Percentiles rank a stretch among this genome's conserved stretches.
These are phyloP conservation scores for Lontra canadensis DNA, from an alignment of 2,113 vertebrate genomes.

Conservation along the genomic window DNA sequence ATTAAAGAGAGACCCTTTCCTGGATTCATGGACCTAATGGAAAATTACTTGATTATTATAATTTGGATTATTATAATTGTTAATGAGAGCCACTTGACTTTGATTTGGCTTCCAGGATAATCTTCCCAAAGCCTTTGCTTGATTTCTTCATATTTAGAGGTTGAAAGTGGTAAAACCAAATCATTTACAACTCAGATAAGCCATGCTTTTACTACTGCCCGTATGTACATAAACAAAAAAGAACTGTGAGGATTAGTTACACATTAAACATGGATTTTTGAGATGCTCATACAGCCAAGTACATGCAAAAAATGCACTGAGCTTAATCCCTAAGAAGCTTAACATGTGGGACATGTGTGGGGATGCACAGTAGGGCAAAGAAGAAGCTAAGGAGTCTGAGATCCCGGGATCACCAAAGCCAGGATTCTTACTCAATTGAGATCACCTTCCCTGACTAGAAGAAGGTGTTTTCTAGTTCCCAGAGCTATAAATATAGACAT, in stretches of 20 bases:
- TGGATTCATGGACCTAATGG: not conserved
- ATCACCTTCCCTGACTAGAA: not conserved
- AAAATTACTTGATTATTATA: not conserved
- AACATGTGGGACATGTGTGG: not conserved
- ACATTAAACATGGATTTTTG: not conserved
- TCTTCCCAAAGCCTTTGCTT: not conserved
- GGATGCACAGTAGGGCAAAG: not conserved
- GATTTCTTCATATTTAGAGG: not conserved
- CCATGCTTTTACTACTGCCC: not conserved
- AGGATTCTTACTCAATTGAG: not conserved
- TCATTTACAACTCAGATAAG: not conserved
- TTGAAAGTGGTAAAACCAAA: not conserved
- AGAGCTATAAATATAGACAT: not conserved
- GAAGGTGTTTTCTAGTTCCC: not conserved
- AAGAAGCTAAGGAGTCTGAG: not conserved
- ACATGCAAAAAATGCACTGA: not conserved
- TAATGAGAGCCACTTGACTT: not conserved
- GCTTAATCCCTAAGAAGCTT: not conserved
- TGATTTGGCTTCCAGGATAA: not conserved
- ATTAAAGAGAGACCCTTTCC: not conserved
- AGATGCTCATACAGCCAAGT: not conserved
- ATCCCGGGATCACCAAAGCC: not conserved
- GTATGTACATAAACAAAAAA: not conserved
- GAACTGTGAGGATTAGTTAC: not conserved
- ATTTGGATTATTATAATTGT: slow-evolving; percentile 42